Evolutionary conservation across 2,113 vertebrate genomes (phyloP).

Genomic region (Dasyurus viverrinus): DNA sequence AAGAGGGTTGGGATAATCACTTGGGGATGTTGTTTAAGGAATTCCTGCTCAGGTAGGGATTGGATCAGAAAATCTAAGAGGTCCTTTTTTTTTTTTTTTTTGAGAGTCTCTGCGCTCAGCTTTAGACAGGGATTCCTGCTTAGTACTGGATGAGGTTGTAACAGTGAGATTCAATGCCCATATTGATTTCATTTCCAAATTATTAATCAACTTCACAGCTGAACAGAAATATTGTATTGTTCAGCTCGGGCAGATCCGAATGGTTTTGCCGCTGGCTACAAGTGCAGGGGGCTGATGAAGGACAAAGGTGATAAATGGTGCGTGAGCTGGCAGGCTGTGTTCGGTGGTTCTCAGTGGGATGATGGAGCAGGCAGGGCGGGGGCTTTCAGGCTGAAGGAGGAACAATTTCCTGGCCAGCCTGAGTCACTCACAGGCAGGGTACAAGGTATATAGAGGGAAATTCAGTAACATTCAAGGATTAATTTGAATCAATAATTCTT

Average conservation of each 20-base stretch:
- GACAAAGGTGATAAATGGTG: conserved; percentile 66
- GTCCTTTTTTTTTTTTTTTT: not conserved
- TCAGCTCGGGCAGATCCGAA: conserved; percentile 84
- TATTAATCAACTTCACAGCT: conserved; percentile 86
- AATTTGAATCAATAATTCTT: not conserved
- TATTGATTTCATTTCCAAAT: conserved; percentile 89
- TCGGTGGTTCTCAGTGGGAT: accelerated
- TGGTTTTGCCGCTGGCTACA: conserved; percentile 78
- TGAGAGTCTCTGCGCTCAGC: not conserved
- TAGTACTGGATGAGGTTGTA: not conserved
- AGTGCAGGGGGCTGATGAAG: conserved; percentile 78
- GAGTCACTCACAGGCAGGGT: not conserved
- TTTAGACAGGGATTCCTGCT: not conserved
- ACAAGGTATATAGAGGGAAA: not conserved
- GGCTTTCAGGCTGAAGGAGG: not conserved
- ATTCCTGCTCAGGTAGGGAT: not conserved
- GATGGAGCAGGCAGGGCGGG: not conserved
- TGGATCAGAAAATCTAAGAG: not conserved
- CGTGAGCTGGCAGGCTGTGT: not conserved
- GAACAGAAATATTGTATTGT: conserved; percentile 83
- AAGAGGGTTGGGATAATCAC: not conserved
- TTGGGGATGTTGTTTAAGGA: not conserved
- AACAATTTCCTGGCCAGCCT: not conserved
- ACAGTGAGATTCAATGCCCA: conserved; percentile 76
- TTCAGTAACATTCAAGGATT: not conserved